A percentile compares a stretch with the other conserved stretches of the same genome.
phyloP scores from a whole-genome alignment of 2,113 vertebrate genomes.

The Spea bombifrons region DNA sequence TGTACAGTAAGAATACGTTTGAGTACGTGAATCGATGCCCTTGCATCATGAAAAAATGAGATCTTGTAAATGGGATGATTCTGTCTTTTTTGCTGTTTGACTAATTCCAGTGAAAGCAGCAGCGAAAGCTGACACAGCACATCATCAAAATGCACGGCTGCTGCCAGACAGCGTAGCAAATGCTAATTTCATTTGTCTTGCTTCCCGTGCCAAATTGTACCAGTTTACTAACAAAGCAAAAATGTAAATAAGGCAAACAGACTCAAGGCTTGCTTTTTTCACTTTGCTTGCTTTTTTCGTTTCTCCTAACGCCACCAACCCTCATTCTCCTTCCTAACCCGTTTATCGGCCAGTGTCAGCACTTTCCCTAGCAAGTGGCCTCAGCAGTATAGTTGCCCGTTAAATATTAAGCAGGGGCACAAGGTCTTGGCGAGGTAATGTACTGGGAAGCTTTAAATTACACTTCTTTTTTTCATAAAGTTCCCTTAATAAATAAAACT shows the following conservation, averaged over 20 bases:
- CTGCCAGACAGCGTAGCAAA: constrained; percentile 59
- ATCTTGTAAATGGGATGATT: constrained; percentile 10
- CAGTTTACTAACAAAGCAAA: constrained; percentile 72
- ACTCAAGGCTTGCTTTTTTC: constrained; percentile 36
- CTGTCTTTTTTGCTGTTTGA: constrained; percentile 50
- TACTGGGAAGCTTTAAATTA: constrained; percentile 13
- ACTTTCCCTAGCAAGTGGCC: constrained; percentile 56
- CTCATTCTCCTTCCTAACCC: constrained; percentile 33
- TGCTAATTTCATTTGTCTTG: constrained; percentile 59
- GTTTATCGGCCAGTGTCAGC: constrained; percentile 53
- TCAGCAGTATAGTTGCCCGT: constrained; percentile 54
- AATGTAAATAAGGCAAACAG: constrained; percentile 65
- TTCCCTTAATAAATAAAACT: neutral
- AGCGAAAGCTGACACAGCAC: constrained; percentile 60
- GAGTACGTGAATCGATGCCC: constrained; percentile 9
- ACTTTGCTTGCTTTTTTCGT: constrained; percentile 41
- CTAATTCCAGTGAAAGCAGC: constrained; percentile 48
- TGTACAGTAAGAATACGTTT: constrained; percentile 14
- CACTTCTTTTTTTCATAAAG: neutral
- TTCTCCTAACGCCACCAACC: constrained; percentile 59
- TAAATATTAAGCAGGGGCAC: constrained; percentile 53
- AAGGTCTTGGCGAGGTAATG: constrained; percentile 49
- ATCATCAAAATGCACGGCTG: constrained; percentile 51
- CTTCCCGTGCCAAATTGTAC: constrained; percentile 52
- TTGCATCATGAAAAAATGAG: neutral